These are phyloP conservation scores for Drosophila longiperda DNA, from an alignment of 2,888 invertebrate genomes.

Conservation along the genomic window DNA sequence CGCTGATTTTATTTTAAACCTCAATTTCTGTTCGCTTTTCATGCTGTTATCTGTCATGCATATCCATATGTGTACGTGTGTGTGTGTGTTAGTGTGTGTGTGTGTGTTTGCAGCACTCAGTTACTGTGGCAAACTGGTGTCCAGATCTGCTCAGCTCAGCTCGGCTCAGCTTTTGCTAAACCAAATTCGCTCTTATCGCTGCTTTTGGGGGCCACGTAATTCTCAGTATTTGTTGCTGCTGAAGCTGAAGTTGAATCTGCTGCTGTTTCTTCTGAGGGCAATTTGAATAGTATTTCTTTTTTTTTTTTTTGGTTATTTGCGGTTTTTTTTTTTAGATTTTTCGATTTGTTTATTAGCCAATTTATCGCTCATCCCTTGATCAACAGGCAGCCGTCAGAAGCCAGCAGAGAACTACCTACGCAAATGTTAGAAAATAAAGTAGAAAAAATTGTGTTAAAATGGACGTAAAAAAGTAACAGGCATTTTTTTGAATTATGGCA, in stretches of 20 bases:
- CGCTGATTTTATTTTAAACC: slow-evolving; percentile 56
- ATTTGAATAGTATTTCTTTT: slow-evolving; percentile 26
- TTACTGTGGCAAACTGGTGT: slow-evolving; percentile 39
- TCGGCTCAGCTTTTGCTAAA: slow-evolving; percentile 36
- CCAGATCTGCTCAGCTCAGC: slow-evolving; percentile 15
- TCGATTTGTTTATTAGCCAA: slow-evolving; percentile 54
- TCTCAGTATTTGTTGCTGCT: slow-evolving; percentile 60
- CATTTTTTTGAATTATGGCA: background rate
- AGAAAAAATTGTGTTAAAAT: background rate
- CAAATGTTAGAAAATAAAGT: slow-evolving; percentile 47
- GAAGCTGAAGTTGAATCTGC: background rate
- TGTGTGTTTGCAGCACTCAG: slow-evolving; percentile 24
- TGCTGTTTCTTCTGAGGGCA: slow-evolving; percentile 34
- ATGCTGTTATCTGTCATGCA: slow-evolving; percentile 66
- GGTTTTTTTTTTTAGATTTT: slow-evolving; percentile 37
- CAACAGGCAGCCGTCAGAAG: slow-evolving; percentile 20
- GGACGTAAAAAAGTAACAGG: background rate
- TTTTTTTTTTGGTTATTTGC: background rate
- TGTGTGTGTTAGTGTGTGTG: slow-evolving; percentile 11
- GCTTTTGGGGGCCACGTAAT: slow-evolving; percentile 60
- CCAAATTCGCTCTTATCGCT: slow-evolving; percentile 63
- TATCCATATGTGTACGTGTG: slow-evolving; percentile 48
- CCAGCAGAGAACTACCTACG: slow-evolving; percentile 6
- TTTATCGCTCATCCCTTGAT: slow-evolving; percentile 40
- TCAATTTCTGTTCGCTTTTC: slow-evolving; percentile 61